A percentile compares a stretch with the other conserved stretches of the same genome.
phyloP scores from a whole-genome alignment of 2,113 vertebrate species.

The Pseudopipra pipra region DNA sequence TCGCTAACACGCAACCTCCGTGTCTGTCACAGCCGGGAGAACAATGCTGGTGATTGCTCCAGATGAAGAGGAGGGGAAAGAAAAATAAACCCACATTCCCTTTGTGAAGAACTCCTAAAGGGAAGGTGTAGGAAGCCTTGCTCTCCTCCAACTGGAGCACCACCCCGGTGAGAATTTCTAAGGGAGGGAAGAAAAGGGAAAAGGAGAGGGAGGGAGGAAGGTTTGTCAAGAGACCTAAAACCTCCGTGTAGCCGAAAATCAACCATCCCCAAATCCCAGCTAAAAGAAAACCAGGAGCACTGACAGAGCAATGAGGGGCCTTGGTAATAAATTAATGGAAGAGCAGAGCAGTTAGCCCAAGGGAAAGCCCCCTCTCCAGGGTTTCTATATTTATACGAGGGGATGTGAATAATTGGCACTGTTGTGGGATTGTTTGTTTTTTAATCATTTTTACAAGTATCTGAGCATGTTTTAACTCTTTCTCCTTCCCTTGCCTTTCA shows the following conservation, averaged over 20 bases:
- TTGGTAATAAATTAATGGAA: not conserved
- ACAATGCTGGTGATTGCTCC: not conserved
- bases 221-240: not conserved
- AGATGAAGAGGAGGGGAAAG: conserved; percentile 25
- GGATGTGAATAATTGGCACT: not conserved
- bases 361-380: not conserved
- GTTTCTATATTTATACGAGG: conserved; percentile 10
- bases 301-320: not conserved
- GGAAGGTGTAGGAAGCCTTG: conserved; percentile 34
- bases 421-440: conserved; percentile 2
- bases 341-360: not conserved
- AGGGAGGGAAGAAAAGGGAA: not conserved
- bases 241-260: not conserved
- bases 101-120: conserved; percentile 5
- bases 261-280: not conserved
- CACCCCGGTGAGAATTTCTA: not conserved
- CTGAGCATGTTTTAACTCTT: not conserved
- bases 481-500: conserved; percentile 8
- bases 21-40: not conserved
- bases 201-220: not conserved
- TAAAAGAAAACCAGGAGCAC: not conserved
- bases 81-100: not conserved
- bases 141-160: conserved; percentile 45
- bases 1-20: not conserved
- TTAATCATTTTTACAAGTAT: not conserved